Percentiles rank a stretch among this genome's conserved stretches.
Evolutionary conservation across 1,140 invertebrate species (phyloP).

Genomic region (Euschistus heros): DNA sequence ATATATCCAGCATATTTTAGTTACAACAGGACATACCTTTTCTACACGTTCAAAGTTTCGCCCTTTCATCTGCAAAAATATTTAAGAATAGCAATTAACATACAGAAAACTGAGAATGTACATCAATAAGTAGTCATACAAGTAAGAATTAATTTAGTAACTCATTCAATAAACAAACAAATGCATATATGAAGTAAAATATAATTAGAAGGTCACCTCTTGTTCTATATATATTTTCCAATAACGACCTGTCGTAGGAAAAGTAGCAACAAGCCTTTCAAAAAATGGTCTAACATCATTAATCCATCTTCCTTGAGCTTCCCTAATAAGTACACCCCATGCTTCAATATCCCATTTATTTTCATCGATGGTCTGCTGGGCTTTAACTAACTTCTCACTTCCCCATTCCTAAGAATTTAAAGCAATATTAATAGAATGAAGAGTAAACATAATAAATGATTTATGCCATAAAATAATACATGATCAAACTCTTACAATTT

Average conservation of each 20-base stretch:
- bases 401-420: constrained; percentile 61
- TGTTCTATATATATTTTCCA: constrained; percentile 99
- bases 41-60: constrained; percentile 95
- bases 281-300: constrained; percentile 85
- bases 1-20: constrained; percentile 25
- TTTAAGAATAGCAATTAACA: too few relatives aligned
- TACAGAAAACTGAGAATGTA: background rate
- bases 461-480: background rate
- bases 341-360: constrained; percentile 90
- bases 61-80: constrained; percentile 72
- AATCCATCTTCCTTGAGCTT: constrained; percentile 82
- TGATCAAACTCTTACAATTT: constrained; percentile 2
- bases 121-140: background rate
- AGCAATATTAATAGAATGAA: background rate
- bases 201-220: constrained; percentile 73
- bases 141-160: background rate
- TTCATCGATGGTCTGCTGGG: constrained; percentile 69
- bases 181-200: background rate
- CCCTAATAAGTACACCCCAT: constrained; percentile 88
- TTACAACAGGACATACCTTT: constrained; percentile 64
- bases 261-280: constrained; percentile 84
- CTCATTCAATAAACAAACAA: background rate
- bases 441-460: background rate
- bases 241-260: constrained; percentile 91
- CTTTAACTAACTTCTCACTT: constrained; percentile 66